Evolutionary conservation across 2,888 invertebrate species (phyloP), one percentile per base, ranked within the genome.

Genomic region (Bembecia ichneumoniformis): DNA sequence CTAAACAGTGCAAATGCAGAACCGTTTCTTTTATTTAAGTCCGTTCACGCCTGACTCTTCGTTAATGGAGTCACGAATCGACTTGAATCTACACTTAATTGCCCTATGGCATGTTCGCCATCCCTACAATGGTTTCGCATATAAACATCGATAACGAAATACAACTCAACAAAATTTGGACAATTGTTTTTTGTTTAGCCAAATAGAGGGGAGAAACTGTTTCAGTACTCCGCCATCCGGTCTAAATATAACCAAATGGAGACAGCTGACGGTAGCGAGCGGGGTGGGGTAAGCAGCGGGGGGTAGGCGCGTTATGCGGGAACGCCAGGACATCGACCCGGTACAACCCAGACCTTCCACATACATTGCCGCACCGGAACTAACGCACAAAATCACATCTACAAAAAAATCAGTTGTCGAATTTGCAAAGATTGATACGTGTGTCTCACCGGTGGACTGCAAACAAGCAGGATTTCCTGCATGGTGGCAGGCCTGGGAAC

Each of bases 221-320:
- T 74, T 74, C 74, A 78, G 76, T 74, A 71, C 75, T 74, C 66
- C 58, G 73, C 74, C 72, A 74, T 78, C 76, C 79, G 74, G 76
- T 75, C 82, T 82, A 82, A 80, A 82, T 82, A 81, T 82, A 82
- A 77, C 66, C 68, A 68, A 71, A 67, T 66, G 68, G 74, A 71
- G 76, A 76, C 78, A 77, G 77, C 73, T 73, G 73, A 71, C 56
- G 63, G 56, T 64, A 55, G 58, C 57, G 46, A 34, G 43, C 16
- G 13, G 20, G 15, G 20, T 35, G 28, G 13, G 13, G 15, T 35
- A 36, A 16, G 40, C 4, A 56, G 64, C 58, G 63, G 58, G 66
- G 58, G 49, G 59, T 53, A 65, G 53, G 57, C 60, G 15, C 17
- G 44, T 15, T 16, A 40, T 14, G 13, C 40, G 40, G 40, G 14